These are phyloP conservation scores for Campoletis raptor DNA, from an alignment of 2,888 invertebrate genomes.

Conservation along the genomic window DNA sequence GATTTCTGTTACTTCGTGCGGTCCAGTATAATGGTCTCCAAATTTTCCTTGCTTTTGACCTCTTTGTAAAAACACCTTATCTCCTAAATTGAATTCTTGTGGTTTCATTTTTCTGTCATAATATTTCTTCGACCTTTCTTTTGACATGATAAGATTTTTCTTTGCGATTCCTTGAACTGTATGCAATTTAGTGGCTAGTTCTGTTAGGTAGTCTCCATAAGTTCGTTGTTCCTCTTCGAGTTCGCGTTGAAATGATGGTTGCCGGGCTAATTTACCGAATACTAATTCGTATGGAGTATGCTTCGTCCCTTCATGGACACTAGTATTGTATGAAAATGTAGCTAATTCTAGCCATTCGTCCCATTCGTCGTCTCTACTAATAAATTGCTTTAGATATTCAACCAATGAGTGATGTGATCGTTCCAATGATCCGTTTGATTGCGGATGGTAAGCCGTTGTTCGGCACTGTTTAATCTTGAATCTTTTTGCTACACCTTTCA, in stretches of 20 bases:
- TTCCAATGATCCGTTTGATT: slow-evolving; percentile 65
- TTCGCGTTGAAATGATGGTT: slow-evolving; percentile 36
- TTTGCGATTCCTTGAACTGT: slow-evolving; percentile 38
- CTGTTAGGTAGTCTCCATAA: slow-evolving; percentile 43
- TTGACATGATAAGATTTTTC: slow-evolving; percentile 45
- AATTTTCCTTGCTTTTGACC: slow-evolving; percentile 55
- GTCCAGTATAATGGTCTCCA: slow-evolving; percentile 60
- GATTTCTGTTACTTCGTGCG: slow-evolving; percentile 51
- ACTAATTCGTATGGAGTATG: background rate
- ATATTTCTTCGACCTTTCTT: slow-evolving; percentile 55
- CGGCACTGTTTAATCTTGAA: slow-evolving; percentile 59
- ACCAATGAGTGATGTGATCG: slow-evolving; percentile 57
- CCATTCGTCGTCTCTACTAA: slow-evolving; percentile 54
- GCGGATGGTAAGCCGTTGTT: slow-evolving; percentile 61
- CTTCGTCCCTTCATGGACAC: background rate
- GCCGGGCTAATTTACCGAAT: slow-evolving; percentile 30
- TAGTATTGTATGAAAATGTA: background rate
- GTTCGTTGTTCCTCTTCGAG: slow-evolving; percentile 16
- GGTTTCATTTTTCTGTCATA: slow-evolving; percentile 46
- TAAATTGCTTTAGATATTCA: slow-evolving; percentile 60
- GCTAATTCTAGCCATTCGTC: slow-evolving; percentile 35
- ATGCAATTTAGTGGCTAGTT: slow-evolving; percentile 1
- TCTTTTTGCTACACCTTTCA: slow-evolving; percentile 47
- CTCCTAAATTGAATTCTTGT: slow-evolving; percentile 27
- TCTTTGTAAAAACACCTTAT: slow-evolving; percentile 41